phyloP scores from a whole-genome alignment of 2,888 invertebrate genomes.

The Parnassius apollo region DNA sequence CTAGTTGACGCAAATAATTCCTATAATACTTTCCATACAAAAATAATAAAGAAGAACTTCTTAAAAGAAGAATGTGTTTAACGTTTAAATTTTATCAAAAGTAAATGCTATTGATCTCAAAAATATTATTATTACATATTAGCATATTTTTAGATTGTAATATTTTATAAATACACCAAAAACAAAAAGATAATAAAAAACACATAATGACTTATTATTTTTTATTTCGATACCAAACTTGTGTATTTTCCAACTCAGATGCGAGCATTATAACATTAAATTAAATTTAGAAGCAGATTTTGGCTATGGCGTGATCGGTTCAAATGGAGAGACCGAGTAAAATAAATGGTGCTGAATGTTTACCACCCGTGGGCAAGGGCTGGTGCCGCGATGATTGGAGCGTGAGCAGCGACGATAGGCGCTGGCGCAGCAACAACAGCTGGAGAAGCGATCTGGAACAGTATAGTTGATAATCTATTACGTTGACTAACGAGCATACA shows the following conservation, averaged over 20 bases:
- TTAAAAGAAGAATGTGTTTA: no score
- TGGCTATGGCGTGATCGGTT: conserved; percentile 62
- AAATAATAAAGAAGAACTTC: no score
- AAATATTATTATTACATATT: no score
- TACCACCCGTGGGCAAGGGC: conserved; percentile 67
- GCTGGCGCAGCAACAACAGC: conserved; percentile 60
- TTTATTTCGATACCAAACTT: conserved; percentile 45
- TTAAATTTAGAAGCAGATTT: conserved; percentile 41
- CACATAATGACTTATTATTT: conserved; percentile 40
- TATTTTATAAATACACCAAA: not conserved
- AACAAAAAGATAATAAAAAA: conserved; percentile 25
- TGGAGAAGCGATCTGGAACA: conserved; percentile 61
- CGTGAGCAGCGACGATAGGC: conserved; percentile 57
- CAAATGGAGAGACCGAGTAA: conserved; percentile 41
- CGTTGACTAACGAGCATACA: no score
- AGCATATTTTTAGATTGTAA: no score
- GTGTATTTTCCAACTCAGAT: conserved; percentile 49
- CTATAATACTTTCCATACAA: no score
- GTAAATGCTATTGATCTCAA: no score
- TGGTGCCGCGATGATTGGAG: conserved; percentile 46
- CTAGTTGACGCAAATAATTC: no score
- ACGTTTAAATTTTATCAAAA: no score
- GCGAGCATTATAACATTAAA: conserved; percentile 51
- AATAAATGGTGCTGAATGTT: conserved; percentile 30
- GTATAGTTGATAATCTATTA: not conserved